Percentiles rank a stretch among this genome's conserved stretches.
Conservation (phyloP, 2,113 vertebrate genomes). For the Halcyon senegalensis region DNA sequence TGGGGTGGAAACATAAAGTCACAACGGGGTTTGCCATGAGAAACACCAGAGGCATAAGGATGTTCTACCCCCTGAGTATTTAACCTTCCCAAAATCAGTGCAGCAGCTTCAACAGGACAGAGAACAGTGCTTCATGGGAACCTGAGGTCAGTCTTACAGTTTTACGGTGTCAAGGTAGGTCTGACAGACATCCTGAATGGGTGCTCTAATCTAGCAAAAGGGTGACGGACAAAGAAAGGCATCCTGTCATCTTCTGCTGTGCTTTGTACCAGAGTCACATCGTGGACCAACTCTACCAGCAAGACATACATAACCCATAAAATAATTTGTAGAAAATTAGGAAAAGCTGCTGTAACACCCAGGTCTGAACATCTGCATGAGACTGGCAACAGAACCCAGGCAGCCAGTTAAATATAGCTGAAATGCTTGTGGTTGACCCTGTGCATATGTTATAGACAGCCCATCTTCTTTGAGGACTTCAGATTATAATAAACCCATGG, state of each 20-base stretch:
- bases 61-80: not conserved
- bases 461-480: not conserved
- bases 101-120: too few species aligned
- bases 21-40: not conserved
- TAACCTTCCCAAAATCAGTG: not conserved
- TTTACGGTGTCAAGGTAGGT: too few species aligned
- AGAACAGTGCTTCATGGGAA: too few species aligned
- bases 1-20: not conserved
- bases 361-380: not conserved
- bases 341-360: not conserved
- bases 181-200: too few species aligned
- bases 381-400: not conserved
- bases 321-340: not conserved
- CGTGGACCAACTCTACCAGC: too few species aligned
- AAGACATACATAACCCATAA: too few species aligned
- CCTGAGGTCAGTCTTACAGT: too few species aligned
- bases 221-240: too few species aligned
- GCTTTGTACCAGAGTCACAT: too few species aligned
- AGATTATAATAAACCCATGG: fast-evolving
- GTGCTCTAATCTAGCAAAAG: too few species aligned
- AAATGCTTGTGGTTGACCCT: not conserved
- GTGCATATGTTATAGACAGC: not conserved
- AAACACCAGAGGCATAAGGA: not conserved
- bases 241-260: too few species aligned
- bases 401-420: not conserved